These are phyloP conservation scores for Hipposideros larvatus DNA, from an alignment of 2,797 vertebrate species.

Conservation along the genomic window DNA sequence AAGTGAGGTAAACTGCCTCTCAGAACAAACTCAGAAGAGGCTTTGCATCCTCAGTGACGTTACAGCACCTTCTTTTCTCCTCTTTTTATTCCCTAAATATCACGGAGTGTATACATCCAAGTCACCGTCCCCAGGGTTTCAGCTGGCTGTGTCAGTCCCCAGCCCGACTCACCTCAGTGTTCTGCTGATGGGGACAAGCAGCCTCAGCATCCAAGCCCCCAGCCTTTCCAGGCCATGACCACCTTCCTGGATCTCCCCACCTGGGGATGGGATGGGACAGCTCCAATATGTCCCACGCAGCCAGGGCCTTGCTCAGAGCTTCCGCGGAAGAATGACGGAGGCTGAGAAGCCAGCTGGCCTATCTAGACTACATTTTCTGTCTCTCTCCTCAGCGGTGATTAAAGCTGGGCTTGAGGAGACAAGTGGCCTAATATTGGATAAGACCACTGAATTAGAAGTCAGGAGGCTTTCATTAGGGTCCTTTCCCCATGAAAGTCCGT, in stretches of 20 bases:
- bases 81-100: background rate
- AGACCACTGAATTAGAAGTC: background rate
- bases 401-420: accelerated
- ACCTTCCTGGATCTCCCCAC: background rate
- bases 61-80: background rate
- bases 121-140: background rate
- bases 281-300: too few species aligned
- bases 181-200: background rate
- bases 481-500: too few species aligned
- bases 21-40: background rate
- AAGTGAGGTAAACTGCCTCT: background rate
- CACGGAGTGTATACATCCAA: background rate
- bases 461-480: background rate
- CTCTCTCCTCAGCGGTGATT: background rate
- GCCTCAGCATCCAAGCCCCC: background rate
- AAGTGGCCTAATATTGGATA: background rate
- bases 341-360: background rate
- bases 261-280: background rate
- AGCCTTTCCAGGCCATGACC: accelerated
- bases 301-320: background rate
- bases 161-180: background rate
- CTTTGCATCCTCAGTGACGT: background rate
- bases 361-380: accelerated
- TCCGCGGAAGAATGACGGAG: background rate
- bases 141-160: background rate